Conservation (phyloP, 2,113 vertebrate genomes). For the Abramis brama region DNA sequence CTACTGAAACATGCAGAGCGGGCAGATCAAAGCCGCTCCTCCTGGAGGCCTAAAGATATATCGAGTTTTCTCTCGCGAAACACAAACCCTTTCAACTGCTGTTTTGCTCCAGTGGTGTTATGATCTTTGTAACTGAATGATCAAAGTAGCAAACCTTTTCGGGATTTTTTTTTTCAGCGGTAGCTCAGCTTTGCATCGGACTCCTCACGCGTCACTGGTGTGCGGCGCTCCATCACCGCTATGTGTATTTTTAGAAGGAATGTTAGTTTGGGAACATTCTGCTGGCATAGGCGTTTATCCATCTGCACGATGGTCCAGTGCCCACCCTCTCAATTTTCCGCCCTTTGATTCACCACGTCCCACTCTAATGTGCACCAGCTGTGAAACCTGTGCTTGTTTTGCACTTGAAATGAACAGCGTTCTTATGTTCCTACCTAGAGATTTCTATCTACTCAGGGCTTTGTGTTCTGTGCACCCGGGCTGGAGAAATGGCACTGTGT, state of each 20-base stretch:
- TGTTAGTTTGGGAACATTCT: constrained; percentile 50
- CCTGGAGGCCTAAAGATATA: constrained; percentile 52
- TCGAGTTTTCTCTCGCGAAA: constrained; percentile 42
- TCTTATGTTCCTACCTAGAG: background rate
- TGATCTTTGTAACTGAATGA: constrained; percentile 48
- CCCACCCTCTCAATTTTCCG: constrained; percentile 18
- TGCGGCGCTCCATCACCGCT: background rate
- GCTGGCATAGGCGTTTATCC: constrained; percentile 30
- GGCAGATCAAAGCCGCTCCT: constrained; percentile 53
- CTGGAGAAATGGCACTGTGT: constrained; percentile 18
- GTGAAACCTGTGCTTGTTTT: constrained; percentile 48
- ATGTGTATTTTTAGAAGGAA: constrained; percentile 56
- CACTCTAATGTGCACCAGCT: constrained; percentile 45
- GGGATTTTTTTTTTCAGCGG: background rate
- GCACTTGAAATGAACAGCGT: constrained; percentile 17
- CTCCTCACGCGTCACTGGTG: constrained; percentile 27
- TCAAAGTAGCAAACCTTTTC: constrained; percentile 33
- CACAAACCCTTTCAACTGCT: constrained; percentile 49
- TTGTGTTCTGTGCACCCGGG: background rate
- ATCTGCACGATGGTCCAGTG: constrained; percentile 48
- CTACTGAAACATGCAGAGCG: constrained; percentile 26
- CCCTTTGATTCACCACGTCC: constrained; percentile 25
- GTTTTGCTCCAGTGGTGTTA: constrained; percentile 40
- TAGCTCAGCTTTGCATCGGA: background rate
- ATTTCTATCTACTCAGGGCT: background rate